Evolutionary conservation across 92 coral and sea anemone species (phyloP).

Genomic region (Umimayanthus kanabou): DNA sequence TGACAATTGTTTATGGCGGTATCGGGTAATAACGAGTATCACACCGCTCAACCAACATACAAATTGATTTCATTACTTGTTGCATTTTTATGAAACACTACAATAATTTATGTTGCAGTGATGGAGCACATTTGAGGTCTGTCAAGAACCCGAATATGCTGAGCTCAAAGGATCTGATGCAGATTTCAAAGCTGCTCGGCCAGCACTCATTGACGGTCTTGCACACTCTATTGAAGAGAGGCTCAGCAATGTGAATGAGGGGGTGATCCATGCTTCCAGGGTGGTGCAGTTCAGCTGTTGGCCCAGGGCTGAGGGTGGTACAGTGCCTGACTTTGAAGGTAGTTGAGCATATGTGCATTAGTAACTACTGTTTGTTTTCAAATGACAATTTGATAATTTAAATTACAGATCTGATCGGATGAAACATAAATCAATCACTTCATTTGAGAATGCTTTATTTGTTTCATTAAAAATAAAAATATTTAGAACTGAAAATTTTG

Average conservation of each 20-base stretch:
- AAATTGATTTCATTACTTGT: slow-evolving; percentile 17
- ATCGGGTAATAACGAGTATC: not conserved
- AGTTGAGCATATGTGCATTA: not conserved
- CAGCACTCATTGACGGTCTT: slow-evolving; percentile 13
- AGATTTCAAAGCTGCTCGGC: slow-evolving; percentile 9
- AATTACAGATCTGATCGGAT: slow-evolving; percentile 22
- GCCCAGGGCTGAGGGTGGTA: not conserved
- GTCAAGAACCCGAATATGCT: not conserved
- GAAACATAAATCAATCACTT: slow-evolving; percentile 22
- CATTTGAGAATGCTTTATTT: slow-evolving; percentile 23
- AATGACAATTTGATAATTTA: slow-evolving; percentile 7
- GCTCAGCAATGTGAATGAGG: slow-evolving; percentile 13
- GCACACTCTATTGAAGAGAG: slow-evolving; percentile 1
- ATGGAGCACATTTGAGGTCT: slow-evolving; percentile 22
- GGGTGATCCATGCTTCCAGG: slow-evolving; percentile 13
- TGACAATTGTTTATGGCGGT: slow-evolving; percentile 16
- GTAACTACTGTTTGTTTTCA: slow-evolving; percentile 2
- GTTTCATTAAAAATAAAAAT: slow-evolving; percentile 19
- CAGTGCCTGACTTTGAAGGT: not conserved
- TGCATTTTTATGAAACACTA: not conserved
- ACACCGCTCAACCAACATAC: slow-evolving; percentile 21
- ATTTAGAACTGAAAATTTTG: slow-evolving; percentile 10
- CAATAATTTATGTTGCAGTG: slow-evolving; percentile 2
- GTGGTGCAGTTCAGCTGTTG: slow-evolving; percentile 9
- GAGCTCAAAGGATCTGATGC: slow-evolving; percentile 12